Evolutionary conservation across 2,797 vertebrate genomes (phyloP).

Genomic region (Loris lydekkerianus): DNA sequence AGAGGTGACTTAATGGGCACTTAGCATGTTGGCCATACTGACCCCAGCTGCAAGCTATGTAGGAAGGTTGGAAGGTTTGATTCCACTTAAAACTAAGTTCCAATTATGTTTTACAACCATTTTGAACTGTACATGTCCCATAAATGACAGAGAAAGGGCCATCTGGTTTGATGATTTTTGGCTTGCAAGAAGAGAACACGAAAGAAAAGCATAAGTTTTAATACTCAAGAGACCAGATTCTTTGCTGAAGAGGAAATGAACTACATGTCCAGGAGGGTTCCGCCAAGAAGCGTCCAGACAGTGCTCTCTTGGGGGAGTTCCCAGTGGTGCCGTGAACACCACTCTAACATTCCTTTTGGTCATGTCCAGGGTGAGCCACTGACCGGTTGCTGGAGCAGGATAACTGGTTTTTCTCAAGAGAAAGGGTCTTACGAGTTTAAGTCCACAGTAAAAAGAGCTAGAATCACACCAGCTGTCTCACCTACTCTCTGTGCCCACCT

Average conservation of each 20-base stretch:
- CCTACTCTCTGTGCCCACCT: not conserved
- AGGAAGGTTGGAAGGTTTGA: not conserved
- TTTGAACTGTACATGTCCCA: constrained; percentile 24
- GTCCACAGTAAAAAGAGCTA: not conserved
- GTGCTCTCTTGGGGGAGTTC: not conserved
- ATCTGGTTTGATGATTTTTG: constrained; percentile 72
- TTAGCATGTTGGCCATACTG: not conserved
- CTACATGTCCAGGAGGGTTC: constrained; percentile 11
- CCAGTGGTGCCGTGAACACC: not conserved
- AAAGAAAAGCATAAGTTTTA: constrained; percentile 63
- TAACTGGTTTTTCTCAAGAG: not conserved
- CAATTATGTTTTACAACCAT: not conserved
- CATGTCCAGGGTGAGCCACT: not conserved
- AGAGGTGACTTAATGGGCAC: not conserved
- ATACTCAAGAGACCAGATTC: constrained; percentile 57
- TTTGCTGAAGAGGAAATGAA: constrained; percentile 74
- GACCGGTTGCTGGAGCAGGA: not conserved
- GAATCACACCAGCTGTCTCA: not conserved
- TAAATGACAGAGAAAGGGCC: constrained; percentile 51
- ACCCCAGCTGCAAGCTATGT: not conserved
- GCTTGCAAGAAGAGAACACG: constrained; percentile 67
- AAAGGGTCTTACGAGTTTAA: not conserved
- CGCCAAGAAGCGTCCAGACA: not conserved
- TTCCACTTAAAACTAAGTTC: constrained; percentile 36
- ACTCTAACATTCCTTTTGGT: not conserved